Conservation (phyloP, 2,113 vertebrate genomes). For the Alligator mississippiensis region DNA sequence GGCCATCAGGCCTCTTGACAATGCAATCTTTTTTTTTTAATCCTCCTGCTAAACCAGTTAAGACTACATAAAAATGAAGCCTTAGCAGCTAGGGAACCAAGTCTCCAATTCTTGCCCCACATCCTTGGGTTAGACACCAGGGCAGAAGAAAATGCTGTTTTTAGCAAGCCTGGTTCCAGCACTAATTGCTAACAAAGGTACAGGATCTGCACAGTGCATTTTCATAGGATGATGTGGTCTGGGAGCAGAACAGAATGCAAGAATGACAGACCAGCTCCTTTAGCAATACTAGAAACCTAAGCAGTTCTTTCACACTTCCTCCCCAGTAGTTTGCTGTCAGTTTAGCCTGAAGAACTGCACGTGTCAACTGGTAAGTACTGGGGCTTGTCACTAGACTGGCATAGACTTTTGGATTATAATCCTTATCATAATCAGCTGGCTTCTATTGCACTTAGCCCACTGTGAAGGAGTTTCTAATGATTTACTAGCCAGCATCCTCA, state of each 20-base stretch:
- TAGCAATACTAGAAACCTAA: background rate
- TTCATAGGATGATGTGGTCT: background rate
- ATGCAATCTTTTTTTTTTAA: background rate
- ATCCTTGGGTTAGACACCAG: background rate
- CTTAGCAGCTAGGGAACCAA: conserved; percentile 10
- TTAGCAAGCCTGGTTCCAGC: background rate
- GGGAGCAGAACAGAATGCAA: background rate
- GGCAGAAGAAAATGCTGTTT: conserved; percentile 1
- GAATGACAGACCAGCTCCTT: background rate
- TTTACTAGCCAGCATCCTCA: conserved; percentile 4
- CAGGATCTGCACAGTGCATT: conserved; percentile 20
- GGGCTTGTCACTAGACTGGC: background rate
- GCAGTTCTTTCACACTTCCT: background rate
- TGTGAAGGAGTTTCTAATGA: background rate
- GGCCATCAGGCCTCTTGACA: background rate
- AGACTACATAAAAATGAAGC: background rate
- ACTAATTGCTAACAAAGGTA: background rate
- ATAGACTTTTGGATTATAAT: conserved; percentile 5
- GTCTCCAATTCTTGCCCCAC: background rate
- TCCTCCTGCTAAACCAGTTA: background rate
- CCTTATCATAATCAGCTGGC: conserved; percentile 27
- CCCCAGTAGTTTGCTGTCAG: background rate
- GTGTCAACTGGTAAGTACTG: conserved; percentile 4
- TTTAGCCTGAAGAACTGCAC: background rate
- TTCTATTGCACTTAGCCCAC: background rate